phyloP scores from a whole-genome alignment of 1,140 invertebrate species.

The Drosophila kepulauana region DNA sequence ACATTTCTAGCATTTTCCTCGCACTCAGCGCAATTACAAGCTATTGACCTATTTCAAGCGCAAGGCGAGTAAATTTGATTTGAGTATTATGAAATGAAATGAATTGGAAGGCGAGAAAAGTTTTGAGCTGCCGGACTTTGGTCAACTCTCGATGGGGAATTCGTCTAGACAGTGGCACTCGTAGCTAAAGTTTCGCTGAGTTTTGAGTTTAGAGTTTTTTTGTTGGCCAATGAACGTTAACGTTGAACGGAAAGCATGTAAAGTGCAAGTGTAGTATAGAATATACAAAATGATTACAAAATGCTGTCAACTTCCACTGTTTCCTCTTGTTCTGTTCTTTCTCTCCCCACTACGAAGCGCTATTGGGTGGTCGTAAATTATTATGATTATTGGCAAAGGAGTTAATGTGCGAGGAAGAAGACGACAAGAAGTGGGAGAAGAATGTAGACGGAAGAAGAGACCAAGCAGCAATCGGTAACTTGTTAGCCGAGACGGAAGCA shows the following conservation, averaged over 20 bases:
- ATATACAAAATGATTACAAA: constrained; percentile 65
- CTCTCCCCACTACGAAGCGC: constrained; percentile 20
- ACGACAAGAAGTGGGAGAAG: constrained; percentile 13
- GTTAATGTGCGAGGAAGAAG: constrained; percentile 66
- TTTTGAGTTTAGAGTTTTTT: constrained; percentile 21
- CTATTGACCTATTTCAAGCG: neutral
- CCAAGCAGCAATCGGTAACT: constrained; percentile 66
- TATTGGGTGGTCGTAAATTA: constrained; percentile 79
- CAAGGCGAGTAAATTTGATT: neutral
- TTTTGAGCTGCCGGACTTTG: constrained; percentile 2
- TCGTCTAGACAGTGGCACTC: constrained; percentile 56
- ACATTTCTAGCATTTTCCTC: too few relatives aligned
- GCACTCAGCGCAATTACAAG: neutral
- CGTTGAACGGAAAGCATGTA: neutral
- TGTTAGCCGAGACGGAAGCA: constrained; percentile 56
- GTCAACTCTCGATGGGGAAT: constrained; percentile 43
- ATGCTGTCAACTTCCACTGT: constrained; percentile 46
- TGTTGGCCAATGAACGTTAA: constrained; percentile 9
- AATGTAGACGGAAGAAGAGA: neutral
- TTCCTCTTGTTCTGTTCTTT: too few relatives aligned
- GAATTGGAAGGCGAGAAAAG: constrained; percentile 23
- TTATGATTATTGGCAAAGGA: constrained; percentile 78
- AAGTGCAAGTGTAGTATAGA: neutral
- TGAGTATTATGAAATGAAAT: constrained; percentile 2
- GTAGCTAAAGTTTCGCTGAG: constrained; percentile 20